Base-by-base conservation (phyloP, 2,113 vertebrate genomes). In the Psettodes erumei region DNA sequence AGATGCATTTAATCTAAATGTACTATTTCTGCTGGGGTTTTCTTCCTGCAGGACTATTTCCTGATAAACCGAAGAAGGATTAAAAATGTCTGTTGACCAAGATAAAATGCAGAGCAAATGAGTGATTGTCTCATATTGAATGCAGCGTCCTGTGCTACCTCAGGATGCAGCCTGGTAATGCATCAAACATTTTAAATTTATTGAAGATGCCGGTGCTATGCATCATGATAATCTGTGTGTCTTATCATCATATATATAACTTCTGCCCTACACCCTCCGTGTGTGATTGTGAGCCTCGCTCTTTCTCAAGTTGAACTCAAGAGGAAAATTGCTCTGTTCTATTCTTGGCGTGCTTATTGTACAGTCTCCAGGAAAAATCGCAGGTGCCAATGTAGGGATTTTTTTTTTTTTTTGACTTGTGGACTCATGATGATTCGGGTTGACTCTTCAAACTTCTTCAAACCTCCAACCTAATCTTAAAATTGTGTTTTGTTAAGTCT, bases 31-130 rank as follows among this genome's bases (percentile, higher is more conserved):
- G 51, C 56, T 28, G 15, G 30, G 51, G 60, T 50, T 25, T 15
- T 43, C 8, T 2, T 35, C 9, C 6, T 40, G 61, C 35, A 25
- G 64, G 33, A 65, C 38, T 51, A 21, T 55, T 43, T 51, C 27
- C 45, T 63, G 51, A 43, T 42, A 25, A 59, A 67, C 58, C 18
- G 32, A 67, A 43, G 42, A 77, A 23, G 48, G 60, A 69, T 68
- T 82, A 61, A 70, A 76, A 76, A 72, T 76, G 72, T 60, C 78
- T 50, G 48, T 35, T 66, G 48, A 48, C 53, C 3, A 28, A 64
- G 79, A 81, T 70, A 76, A 62, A 78, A 61, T n/a, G 54, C 58
- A 53, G 51, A 38, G 45, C 19, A 79, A 84, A 84, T 84, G 61
- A 86, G 8, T 82, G 37, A 76, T 69, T 66, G 30, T 66, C 37